Percentiles rank a stretch among this genome's conserved stretches.
phyloP scores from a whole-genome alignment of 2,888 invertebrate species.

The Terebella lapidaria region DNA sequence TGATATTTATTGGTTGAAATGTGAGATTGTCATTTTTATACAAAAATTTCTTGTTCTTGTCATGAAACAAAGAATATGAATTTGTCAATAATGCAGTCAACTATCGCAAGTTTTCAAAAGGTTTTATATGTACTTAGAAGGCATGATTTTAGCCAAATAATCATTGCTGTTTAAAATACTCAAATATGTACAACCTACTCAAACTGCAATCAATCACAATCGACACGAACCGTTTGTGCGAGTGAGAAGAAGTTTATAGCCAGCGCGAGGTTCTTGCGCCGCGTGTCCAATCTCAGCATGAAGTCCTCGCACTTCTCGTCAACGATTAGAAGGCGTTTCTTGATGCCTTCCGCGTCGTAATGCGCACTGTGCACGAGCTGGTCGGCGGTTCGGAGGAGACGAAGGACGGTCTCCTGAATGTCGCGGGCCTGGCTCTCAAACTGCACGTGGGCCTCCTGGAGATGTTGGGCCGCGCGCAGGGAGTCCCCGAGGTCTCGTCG shows the following conservation, averaged over 20 bases:
- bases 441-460: conserved; percentile 67
- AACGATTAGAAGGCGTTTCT: conserved; percentile 43
- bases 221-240: conserved; percentile 65
- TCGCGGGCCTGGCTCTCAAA: conserved; percentile 68
- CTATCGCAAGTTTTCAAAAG: too few relatives aligned
- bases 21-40: too few relatives aligned
- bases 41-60: too few relatives aligned
- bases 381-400: conserved; percentile 73
- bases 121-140: too few relatives aligned
- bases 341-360: conserved; percentile 57
- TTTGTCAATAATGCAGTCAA: too few relatives aligned
- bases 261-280: conserved; percentile 65
- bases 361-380: conserved; percentile 68
- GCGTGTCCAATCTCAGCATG: conserved; percentile 66
- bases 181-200: too few relatives aligned
- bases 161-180: too few relatives aligned
- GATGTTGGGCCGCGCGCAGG: conserved; percentile 63
- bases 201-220: too few relatives aligned
- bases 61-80: too few relatives aligned
- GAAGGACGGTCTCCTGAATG: conserved; percentile 70
- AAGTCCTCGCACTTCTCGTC: conserved; percentile 60
- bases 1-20: too few relatives aligned
- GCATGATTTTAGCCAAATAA: too few relatives aligned
- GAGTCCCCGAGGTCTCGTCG: conserved; percentile 68
- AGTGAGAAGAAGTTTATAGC: conserved; percentile 69